Percentiles rank a stretch among this genome's conserved stretches.
Evolutionary conservation across 2,888 invertebrate genomes (phyloP).

Genomic region (Ptychoptera albimana): DNA sequence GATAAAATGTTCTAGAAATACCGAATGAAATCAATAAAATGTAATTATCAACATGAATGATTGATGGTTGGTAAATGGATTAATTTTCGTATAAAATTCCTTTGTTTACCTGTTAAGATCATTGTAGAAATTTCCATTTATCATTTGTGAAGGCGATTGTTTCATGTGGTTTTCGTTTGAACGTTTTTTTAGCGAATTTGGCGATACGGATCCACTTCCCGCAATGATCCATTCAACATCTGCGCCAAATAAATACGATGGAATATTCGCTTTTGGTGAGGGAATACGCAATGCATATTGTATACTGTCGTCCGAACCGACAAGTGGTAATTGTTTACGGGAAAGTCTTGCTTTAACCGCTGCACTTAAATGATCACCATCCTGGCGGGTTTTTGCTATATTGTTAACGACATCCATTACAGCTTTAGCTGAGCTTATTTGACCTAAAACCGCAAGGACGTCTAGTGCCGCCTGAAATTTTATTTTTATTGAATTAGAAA

Average conservation of each 20-base stretch:
- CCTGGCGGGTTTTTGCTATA: conserved; percentile 36
- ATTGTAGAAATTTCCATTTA: conserved; percentile 2
- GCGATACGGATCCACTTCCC: conserved; percentile 42
- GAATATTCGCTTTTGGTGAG: conserved; percentile 18
- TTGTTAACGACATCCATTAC: conserved; percentile 46
- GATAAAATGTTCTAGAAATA: too few species aligned
- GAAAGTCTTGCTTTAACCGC: conserved; percentile 61
- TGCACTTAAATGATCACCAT: conserved; percentile 43
- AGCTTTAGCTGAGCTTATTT: conserved; percentile 45
- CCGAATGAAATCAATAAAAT: too few species aligned
- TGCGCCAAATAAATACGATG: conserved; percentile 33
- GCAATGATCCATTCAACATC: conserved; percentile 65
- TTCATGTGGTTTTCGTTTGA: too few species aligned
- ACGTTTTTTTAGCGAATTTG: conserved; percentile 31
- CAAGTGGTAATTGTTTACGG: conserved; percentile 54
- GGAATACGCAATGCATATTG: conserved; percentile 56
- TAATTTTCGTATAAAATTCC: not conserved
- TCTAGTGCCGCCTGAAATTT: conserved; percentile 51
- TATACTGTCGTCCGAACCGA: conserved; percentile 53
- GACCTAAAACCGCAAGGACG: conserved; percentile 60
- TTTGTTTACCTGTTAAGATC: conserved; percentile 8
- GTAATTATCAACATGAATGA: too few species aligned
- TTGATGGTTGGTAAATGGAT: too few species aligned
- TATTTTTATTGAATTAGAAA: not conserved
- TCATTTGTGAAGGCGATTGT: not conserved